A percentile compares a stretch with the other conserved stretches of the same genome.
These are phyloP conservation scores for Pseudotriccus pelzelni DNA, from an alignment of 2,797 vertebrate species.

Conservation along the genomic window DNA sequence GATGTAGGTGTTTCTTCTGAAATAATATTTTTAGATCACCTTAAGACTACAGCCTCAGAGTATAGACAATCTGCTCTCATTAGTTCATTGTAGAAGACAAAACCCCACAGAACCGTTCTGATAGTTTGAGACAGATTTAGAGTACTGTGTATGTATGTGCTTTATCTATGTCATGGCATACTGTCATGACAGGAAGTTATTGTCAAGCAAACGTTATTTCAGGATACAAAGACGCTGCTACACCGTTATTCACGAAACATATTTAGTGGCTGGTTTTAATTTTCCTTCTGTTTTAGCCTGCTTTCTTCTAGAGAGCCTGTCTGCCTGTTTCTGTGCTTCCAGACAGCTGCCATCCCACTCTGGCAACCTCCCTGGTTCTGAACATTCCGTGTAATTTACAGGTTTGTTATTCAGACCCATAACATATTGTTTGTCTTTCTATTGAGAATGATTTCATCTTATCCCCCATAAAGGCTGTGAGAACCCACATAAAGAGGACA, in stretches of 20 bases:
- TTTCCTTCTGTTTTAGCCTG: neutral
- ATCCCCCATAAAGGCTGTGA: neutral
- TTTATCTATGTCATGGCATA: neutral
- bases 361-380: neutral
- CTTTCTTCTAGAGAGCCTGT: neutral
- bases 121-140: neutral
- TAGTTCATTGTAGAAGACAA: neutral
- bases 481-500: constrained; percentile 53
- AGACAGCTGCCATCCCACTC: neutral
- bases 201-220: neutral
- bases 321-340: neutral
- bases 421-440: neutral
- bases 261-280: neutral
- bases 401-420: neutral
- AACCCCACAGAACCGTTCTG: neutral
- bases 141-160: neutral
- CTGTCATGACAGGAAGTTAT: neutral
- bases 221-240: neutral
- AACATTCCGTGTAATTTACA: neutral
- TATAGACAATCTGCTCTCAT: neutral
- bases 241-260: neutral
- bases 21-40: neutral
- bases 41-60: neutral
- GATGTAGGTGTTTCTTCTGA: neutral
- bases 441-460: neutral